A percentile compares a stretch with the other conserved stretches of the same genome.
Evolutionary conservation across 2,888 invertebrate genomes (phyloP).

Genomic region (Drepana falcataria): DNA sequence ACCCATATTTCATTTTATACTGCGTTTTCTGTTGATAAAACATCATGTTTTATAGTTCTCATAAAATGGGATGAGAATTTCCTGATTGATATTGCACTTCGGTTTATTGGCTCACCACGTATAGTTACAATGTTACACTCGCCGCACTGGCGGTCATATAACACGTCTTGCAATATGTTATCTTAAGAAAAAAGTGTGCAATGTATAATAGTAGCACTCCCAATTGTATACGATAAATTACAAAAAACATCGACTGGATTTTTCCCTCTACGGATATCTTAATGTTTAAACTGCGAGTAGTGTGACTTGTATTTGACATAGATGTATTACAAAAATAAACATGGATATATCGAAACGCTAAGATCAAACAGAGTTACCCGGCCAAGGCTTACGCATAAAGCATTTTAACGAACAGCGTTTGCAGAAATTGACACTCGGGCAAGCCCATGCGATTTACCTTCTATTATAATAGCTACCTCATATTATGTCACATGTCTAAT

Average conservation of each 20-base stretch:
- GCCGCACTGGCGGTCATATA: slow-evolving; percentile 8
- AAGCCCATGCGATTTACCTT: slow-evolving; percentile 36
- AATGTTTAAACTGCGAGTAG: background rate
- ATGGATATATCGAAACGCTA: slow-evolving; percentile 23
- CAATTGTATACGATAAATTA: too few species aligned
- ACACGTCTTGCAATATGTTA: background rate
- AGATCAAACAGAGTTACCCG: slow-evolving; percentile 29
- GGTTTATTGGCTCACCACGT: slow-evolving; percentile 38
- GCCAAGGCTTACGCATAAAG: slow-evolving; percentile 32
- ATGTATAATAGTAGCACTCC: too few species aligned
- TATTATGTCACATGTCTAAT: slow-evolving; percentile 45
- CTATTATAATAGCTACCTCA: slow-evolving; percentile 52
- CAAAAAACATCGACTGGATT: background rate
- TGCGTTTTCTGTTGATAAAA: slow-evolving; percentile 31
- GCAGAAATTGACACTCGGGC: slow-evolving; percentile 32
- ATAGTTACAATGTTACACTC: slow-evolving; percentile 37
- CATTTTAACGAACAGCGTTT: slow-evolving; percentile 17
- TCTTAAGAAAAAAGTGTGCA: too few species aligned
- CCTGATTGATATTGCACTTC: slow-evolving; percentile 52
- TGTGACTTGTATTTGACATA: background rate
- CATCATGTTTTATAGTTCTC: slow-evolving; percentile 40
- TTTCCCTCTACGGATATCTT: background rate
- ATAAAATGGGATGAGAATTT: slow-evolving; percentile 47
- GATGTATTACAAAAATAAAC: slow-evolving; percentile 24
- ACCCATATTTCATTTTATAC: slow-evolving; percentile 22